phyloP scores from a whole-genome alignment of 2,797 vertebrate species.

The Podarcis lilfordi region DNA sequence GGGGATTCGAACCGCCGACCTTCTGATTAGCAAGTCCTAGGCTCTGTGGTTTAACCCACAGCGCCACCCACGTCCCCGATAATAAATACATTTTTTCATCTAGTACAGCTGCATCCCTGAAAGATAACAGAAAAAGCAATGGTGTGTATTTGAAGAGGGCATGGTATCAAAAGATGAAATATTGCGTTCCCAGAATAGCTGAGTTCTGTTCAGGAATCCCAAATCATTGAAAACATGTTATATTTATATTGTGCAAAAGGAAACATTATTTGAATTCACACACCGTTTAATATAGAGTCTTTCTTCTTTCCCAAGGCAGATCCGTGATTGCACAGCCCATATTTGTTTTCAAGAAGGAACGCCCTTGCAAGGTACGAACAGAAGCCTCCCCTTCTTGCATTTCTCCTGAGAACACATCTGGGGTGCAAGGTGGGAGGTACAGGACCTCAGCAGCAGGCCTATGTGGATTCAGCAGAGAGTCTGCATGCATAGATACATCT shows the following conservation, averaged over 20 bases:
- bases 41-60: too few species aligned
- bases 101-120: background rate
- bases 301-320: constrained; percentile 74
- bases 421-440: too few species aligned
- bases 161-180: background rate
- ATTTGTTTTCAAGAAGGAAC: constrained; percentile 79
- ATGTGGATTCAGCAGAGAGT: background rate
- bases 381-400: background rate
- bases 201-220: background rate
- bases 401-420: background rate
- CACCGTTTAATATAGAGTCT: background rate
- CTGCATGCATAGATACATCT: background rate
- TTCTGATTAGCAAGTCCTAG: too few species aligned
- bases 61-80: too few species aligned
- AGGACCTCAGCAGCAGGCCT: background rate
- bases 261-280: background rate
- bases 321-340: constrained; percentile 76
- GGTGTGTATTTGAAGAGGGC: background rate
- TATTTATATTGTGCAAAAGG: background rate
- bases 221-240: too few species aligned
- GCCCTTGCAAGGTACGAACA: constrained; percentile 77
- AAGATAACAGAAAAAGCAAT: background rate
- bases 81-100: background rate
- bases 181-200: background rate
- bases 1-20: too few species aligned